Percentiles rank a stretch among this genome's conserved stretches.
Conservation (phyloP, 2,888 invertebrate species). For the Mythimna albipuncta region DNA sequence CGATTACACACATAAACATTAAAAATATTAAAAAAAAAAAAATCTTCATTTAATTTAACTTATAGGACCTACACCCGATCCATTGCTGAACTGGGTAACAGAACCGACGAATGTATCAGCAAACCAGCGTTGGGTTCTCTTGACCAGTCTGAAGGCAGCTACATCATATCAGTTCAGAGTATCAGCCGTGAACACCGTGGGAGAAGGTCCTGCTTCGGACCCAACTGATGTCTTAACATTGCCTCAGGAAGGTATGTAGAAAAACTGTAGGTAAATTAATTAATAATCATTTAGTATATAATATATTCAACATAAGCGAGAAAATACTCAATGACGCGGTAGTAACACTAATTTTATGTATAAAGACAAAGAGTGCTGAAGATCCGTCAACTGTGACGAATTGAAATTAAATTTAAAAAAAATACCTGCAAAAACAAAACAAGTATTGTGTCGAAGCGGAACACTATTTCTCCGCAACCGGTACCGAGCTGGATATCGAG, state of each 20-base stretch:
- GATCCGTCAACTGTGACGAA: background rate
- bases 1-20: background rate
- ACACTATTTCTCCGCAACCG: background rate
- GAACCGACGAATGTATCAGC: slow-evolving; percentile 96
- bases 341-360: background rate
- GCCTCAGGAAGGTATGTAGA: slow-evolving; percentile 97
- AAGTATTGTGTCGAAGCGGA: background rate
- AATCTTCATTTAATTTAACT: background rate
- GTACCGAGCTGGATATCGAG: slow-evolving; percentile 1
- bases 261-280: background rate
- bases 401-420: slow-evolving; percentile 4
- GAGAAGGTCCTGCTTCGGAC: slow-evolving; percentile 97
- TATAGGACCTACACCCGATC: slow-evolving; percentile 96
- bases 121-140: slow-evolving; percentile 94
- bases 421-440: background rate
- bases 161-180: slow-evolving; percentile 99
- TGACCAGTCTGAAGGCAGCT: slow-evolving; percentile 97
- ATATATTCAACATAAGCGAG: background rate
- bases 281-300: background rate
- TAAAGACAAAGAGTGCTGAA: background rate
- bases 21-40: background rate
- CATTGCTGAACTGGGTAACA: slow-evolving; percentile 96
- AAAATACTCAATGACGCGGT: background rate
- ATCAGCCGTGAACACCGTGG: slow-evolving; percentile 98
- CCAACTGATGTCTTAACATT: slow-evolving; percentile 97